phyloP scores from a whole-genome alignment of 1,140 invertebrate species.

The Penaeus indicus region DNA sequence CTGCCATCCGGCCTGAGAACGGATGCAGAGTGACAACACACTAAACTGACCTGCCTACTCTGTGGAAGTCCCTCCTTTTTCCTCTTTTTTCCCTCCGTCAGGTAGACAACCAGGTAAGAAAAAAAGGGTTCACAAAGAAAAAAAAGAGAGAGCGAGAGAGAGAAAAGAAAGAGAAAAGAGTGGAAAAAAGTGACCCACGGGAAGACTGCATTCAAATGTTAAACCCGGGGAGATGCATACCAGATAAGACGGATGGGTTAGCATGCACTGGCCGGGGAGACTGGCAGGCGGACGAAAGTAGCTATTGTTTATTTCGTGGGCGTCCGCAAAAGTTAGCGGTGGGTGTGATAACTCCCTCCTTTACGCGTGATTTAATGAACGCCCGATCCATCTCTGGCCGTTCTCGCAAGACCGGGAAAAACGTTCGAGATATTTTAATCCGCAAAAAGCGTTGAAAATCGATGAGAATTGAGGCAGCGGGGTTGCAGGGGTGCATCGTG shows the following conservation, averaged over 20 bases:
- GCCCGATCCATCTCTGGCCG: too few species aligned
- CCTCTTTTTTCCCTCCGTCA: slow-evolving; percentile 14
- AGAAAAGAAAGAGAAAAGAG: not conserved
- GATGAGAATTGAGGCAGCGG: slow-evolving; percentile 8
- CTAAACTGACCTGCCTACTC: slow-evolving; percentile 35
- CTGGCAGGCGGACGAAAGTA: not conserved
- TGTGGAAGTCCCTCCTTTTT: not conserved
- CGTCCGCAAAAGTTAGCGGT: slow-evolving; percentile 5
- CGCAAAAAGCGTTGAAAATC: too few species aligned
- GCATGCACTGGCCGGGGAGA: slow-evolving; percentile 45
- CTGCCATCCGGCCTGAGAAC: not conserved
- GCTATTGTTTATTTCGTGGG: slow-evolving; percentile 42
- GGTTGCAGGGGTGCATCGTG: slow-evolving; percentile 45
- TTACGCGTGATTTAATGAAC: not conserved
- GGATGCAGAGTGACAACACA: slow-evolving; percentile 1
- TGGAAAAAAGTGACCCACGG: not conserved
- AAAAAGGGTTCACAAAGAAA: slow-evolving; percentile 3
- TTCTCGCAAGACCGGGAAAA: too few species aligned
- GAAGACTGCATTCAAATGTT: slow-evolving; percentile 55
- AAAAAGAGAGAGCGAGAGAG: not conserved
- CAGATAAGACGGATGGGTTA: slow-evolving; percentile 47
- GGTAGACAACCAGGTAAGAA: slow-evolving; percentile 36
- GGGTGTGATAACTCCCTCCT: not conserved
- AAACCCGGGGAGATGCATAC: slow-evolving; percentile 59
- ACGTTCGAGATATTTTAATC: too few species aligned